phyloP scores from a whole-genome alignment of 2,888 invertebrate species.

The Ophioninae sp. region DNA sequence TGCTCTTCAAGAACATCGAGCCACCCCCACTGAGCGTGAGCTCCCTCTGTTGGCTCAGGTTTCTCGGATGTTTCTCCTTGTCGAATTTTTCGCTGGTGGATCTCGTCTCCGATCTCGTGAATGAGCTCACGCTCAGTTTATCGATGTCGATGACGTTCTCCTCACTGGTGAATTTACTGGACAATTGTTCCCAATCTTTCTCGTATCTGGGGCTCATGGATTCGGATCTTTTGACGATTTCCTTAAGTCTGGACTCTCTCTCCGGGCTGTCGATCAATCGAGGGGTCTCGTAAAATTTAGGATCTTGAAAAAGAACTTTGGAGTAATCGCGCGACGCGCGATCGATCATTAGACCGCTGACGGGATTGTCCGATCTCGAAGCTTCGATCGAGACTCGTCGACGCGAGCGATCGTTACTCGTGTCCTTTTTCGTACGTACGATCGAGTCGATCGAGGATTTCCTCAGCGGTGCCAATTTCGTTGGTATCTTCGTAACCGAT shows the following conservation, averaged over 20 bases:
- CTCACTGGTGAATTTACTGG: conserved; percentile 75
- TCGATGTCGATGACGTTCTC: conserved; percentile 80
- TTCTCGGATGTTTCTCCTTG: conserved; percentile 80
- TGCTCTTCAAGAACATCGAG: conserved; percentile 85
- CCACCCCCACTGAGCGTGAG: conserved; percentile 83
- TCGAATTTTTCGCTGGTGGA: conserved; percentile 70
- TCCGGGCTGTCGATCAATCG: conserved; percentile 70
- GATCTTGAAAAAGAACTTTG: conserved; percentile 77
- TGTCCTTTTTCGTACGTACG: conserved; percentile 57
- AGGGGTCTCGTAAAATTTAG: conserved; percentile 77
- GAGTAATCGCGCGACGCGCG: conserved; percentile 77
- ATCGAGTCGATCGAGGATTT: conserved; percentile 67
- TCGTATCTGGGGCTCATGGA: conserved; percentile 82
- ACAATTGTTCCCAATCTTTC: conserved; percentile 81
- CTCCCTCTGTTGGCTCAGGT: conserved; percentile 79
- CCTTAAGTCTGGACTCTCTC: conserved; percentile 83
- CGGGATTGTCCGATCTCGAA: conserved; percentile 60
- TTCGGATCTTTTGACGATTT: conserved; percentile 81
- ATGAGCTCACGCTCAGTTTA: conserved; percentile 72
- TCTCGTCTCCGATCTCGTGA: conserved; percentile 69
- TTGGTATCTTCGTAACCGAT: conserved; percentile 73
- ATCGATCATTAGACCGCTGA: conserved; percentile 70
- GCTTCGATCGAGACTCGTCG: conserved; percentile 61
- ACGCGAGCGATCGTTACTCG: conserved; percentile 20
- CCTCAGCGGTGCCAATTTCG: conserved; percentile 75